Base-by-base conservation (phyloP, 1,140 invertebrate species). In the Drosophila carrolli region DNA sequence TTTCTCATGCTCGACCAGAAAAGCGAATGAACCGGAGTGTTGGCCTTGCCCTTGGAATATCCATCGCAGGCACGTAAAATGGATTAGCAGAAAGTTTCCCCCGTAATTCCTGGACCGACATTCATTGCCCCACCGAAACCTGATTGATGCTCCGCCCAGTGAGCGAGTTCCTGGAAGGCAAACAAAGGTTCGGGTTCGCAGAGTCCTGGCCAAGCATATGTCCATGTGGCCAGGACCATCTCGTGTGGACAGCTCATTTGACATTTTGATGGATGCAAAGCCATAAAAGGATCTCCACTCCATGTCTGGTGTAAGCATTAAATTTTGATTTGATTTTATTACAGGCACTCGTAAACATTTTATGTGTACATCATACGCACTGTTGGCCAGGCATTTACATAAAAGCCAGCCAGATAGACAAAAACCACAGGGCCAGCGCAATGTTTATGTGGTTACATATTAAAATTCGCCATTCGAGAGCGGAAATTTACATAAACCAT, bases 251-350 rank as follows among this genome's bases (percentile, higher is more conserved):
- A 88, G 79, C 79, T 77, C 80, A 89, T 89, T 88, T 88, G 84
- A 88, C 84, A 83, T 89, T 88, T 79, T 88, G 83, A 88, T 88
- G 81, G 76, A 88, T 88, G 84, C 84, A 58, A 77, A 46, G 71
- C 50, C 78, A 75, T 75, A 67, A 75, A 75, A 66, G 71, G 40
- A 75, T 65, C 59, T 47, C 66, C 46, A 41, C 67, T 70, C 43
- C 63, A 32, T 68, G 46, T 44, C 71, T 57, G 55, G 46, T 35
- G 38, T 44, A 59, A 67, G 61, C 84, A 86, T 86, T 86, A 83
- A 86, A 89, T 79, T 89, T 83, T 89, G 79, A 89, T 83, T 83
- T 83, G 84, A 83, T 88, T 88, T 88, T 88, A 88, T 88, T 88
- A 84, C 68, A 32, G 65, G 59, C 59, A 74, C 72, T 84, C 83